phyloP scores from a whole-genome alignment of 2,797 vertebrate species.

The Chloroceryle inda region DNA sequence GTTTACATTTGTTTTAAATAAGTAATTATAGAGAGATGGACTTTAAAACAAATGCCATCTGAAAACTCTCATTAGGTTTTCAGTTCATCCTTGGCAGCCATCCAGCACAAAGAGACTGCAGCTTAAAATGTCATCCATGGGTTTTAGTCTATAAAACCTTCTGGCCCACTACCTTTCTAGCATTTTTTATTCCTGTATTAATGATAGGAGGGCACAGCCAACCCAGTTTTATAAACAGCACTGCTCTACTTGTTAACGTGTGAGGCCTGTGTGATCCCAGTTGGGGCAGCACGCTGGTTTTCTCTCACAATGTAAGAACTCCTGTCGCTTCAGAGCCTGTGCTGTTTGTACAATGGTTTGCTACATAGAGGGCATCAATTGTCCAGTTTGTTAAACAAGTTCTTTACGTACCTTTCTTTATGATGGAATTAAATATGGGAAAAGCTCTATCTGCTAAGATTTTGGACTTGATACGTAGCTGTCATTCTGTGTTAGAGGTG shows the following conservation, averaged over 20 bases:
- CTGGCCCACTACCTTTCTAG: neutral
- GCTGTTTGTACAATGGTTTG: neutral
- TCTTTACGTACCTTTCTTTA: neutral
- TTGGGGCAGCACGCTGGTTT: neutral
- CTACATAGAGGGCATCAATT: fast-evolving
- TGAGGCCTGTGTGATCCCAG: neutral
- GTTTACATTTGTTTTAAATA: neutral
- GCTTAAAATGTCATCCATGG: neutral
- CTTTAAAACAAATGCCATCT: neutral
- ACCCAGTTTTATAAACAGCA: neutral
- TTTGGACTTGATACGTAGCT: fast-evolving
- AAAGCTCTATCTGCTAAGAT: neutral
- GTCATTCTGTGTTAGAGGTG: neutral
- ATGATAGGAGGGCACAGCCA: neutral
- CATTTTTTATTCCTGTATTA: neutral
- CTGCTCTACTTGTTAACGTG: neutral
- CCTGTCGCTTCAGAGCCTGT: neutral
- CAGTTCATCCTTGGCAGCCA: neutral
- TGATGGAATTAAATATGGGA: fast-evolving
- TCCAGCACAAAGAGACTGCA: neutral
- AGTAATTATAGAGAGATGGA: neutral
- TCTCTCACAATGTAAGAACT: neutral
- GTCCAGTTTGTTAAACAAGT: neutral
- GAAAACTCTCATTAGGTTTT: neutral
- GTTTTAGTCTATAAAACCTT: neutral